Evolutionary conservation across 2,888 invertebrate genomes (phyloP), one percentile per base, ranked within the genome.

Genomic region (Drosophila picticornis): DNA sequence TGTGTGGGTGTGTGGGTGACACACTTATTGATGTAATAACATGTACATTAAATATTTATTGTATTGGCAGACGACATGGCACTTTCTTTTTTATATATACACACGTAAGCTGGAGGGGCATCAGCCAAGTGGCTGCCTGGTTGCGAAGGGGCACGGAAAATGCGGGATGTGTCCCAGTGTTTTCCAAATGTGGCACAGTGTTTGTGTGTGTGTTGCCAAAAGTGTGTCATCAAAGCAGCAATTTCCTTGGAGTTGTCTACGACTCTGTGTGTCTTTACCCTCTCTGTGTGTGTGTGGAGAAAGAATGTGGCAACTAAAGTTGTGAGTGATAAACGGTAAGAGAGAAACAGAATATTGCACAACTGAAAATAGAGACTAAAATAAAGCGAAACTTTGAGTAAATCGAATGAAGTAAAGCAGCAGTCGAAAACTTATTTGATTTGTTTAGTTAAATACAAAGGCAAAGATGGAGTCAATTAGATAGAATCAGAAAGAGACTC

Each of bases 31-130:
- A 85, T 85, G 85, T 85, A 85, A 85, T 85, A 85, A 85, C 85
- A 85, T 90, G 88, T 90, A 90, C 88, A 85, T 85, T 85, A 85
- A 85, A 85, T 85, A 85, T 85, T 85, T 85, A 88, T 85, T 85
- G 90, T 85, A 85, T 85, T 90, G 84, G 90, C 85, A 84, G 84
- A 84, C 89, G 89, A 84, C 89, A 89, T 84, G 84, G 87, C 89
- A 84, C 87, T 83, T 83, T 83, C 85, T 64, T 83, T 75, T 57
- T 67, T 55, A 22, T 40, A 43, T 46, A 46, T 43, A 0, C 5
- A 5, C 1, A 22, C 61, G 4, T 9, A 22, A 46, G 13, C 13
- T 46, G 25, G 66, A 40, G n/a, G 11, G 19, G 40, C 7, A 34
- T 9, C 16, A 10, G 52, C 51, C 61, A 68, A 74, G 63, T 77